Base-by-base conservation (phyloP, 2,888 invertebrate genomes). In the Epinotia demarniana region DNA sequence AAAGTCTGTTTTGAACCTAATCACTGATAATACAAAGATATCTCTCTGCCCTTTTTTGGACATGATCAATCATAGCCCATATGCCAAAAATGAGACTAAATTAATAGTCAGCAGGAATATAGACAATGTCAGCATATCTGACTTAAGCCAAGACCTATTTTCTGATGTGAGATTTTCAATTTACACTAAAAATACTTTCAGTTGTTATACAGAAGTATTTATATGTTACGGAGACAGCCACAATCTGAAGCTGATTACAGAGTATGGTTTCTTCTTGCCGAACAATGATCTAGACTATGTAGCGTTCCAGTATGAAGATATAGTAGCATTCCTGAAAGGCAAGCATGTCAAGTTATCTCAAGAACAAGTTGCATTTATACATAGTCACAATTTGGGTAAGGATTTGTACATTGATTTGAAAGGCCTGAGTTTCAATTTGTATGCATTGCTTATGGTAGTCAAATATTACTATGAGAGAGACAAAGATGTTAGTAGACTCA, bases 21-120 rank as follows among this genome's bases (percentile, higher is more conserved):
- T 96, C 76, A 90, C 88, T 78, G 96, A 96, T 86, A 94, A 95
- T 80, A 95, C 96, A 39, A 95, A 95, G 79, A 95, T 96, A 90
- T 98, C 98, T 6, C 78, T 99, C 67, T 98, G 97, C 78, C 99
- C 99, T 0, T 98, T 96, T 87, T 93, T 99, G 77, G 99, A 99
- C 89, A 95, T 99, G 92, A 97, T 99, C 78, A 99, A 99, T 92
- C 99, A 99, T 86, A 96, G 96, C 73, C 94, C 95, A 77, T 84
- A 90, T 73, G 95, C 96, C 4, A 90, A 91, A 78, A 96, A 96
- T 80, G 93, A 93, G 84, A 91, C 92, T 19, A 91, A 91, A 80
- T 82, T 93, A 73, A 74, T 90, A 77, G 86, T 92, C 13, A 87
- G 87, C 78, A 91, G 84, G 73, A 83, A 88, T 77, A 81, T 90